Base-by-base conservation (phyloP, 2,888 invertebrate genomes). In the Chrysina gloriosa region DNA sequence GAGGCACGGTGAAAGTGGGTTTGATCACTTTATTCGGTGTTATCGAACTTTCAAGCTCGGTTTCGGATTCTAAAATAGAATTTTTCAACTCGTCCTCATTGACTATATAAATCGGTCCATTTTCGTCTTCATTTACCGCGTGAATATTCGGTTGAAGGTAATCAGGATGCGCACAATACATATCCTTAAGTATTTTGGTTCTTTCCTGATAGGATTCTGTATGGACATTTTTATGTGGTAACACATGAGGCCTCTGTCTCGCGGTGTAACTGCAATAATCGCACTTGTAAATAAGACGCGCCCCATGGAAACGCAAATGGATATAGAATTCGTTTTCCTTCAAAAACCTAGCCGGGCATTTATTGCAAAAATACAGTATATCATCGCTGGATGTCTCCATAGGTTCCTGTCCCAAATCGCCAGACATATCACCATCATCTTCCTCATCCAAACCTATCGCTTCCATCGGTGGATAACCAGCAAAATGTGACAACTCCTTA, bases 291-390 rank as follows among this genome's bases (percentile, higher is more conserved):
- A 88, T 84, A 70, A 89, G 84, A 56, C 87, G 83, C 25, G 87
- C 84, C 63, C 88, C 86, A 79, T 94, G 93, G 78, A 90, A 91
- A 72, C 89, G 87, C 70, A 89, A 84, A 77, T 96, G 95, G 69
- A 89, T 89, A 66, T 87, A 86, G 65, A 92, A 84, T 80, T 95
- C 95, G 75, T 87, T 88, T 71, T 90, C 90, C 73, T 89, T 89
- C 70, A 94, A 88, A 83, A 90, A 96, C 78, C 95, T 87, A 0
- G 95, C 93, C 0, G 95, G 95, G 80, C 95, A 96, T 74, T 91
- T 89, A 69, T 88, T 86, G 80, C 95, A 96, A 78, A 92, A 94
- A 77, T 89, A 89, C 65, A 94, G 80, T 3, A 85, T 74, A 65
- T 82, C 83, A 11, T 84, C 85, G 69, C 19, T 64, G 66, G n/a